phyloP scores from a whole-genome alignment of 2,113 vertebrate species.

The Amphiprion ocellaris region DNA sequence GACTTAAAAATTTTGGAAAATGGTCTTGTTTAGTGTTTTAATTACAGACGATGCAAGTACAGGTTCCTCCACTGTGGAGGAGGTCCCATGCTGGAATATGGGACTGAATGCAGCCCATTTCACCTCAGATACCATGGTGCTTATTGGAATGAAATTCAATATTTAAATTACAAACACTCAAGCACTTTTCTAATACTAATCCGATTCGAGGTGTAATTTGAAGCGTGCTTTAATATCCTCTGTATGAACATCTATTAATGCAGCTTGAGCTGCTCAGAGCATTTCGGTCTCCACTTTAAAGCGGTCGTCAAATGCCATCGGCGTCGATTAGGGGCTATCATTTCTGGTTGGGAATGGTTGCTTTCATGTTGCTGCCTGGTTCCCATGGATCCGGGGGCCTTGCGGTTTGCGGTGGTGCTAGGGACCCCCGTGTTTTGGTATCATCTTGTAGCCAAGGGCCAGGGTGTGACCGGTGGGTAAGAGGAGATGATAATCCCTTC shows the following conservation, averaged over 20 bases:
- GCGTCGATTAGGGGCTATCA: slow-evolving; percentile 14
- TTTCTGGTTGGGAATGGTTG: slow-evolving; percentile 15
- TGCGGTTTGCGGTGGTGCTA: slow-evolving; percentile 29
- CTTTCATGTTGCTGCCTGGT: slow-evolving; percentile 68
- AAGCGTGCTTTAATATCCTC: not conserved
- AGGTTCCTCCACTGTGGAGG: too few relatives aligned
- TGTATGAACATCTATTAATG: slow-evolving; percentile 10
- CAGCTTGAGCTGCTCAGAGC: not conserved
- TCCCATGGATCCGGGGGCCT: slow-evolving; percentile 30
- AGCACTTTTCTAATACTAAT: slow-evolving; percentile 6
- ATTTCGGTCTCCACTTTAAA: slow-evolving; percentile 26
- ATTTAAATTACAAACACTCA: not conserved
- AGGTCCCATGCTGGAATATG: not conserved
- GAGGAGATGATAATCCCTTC: slow-evolving; percentile 78
- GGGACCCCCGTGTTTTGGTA: slow-evolving; percentile 47
- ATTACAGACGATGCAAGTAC: too few relatives aligned
- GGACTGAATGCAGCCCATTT: not conserved
- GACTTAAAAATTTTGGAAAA: too few relatives aligned
- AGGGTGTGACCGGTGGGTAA: slow-evolving; percentile 84
- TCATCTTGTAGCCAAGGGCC: slow-evolving; percentile 84
- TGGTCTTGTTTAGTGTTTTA: too few relatives aligned
- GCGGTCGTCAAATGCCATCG: not conserved
- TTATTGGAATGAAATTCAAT: slow-evolving; percentile 12
- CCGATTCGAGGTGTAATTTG: slow-evolving; percentile 26
- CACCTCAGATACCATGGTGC: not conserved